A percentile compares a stretch with the other conserved stretches of the same genome.
Evolutionary conservation across 1,140 invertebrate species (phyloP).

Genomic region (Drosophila mauritiana): DNA sequence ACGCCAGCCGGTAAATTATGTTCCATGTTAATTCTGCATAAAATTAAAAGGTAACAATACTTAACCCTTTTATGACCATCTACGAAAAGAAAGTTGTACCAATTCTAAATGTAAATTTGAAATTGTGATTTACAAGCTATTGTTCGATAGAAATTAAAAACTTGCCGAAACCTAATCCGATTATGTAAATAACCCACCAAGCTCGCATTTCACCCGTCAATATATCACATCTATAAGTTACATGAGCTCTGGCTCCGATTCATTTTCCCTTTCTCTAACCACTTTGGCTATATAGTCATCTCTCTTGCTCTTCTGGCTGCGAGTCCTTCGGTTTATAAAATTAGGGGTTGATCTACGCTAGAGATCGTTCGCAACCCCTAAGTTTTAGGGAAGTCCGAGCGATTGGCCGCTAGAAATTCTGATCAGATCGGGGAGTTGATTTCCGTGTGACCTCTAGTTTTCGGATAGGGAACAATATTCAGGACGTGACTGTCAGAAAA

Average conservation of each 20-base stretch:
- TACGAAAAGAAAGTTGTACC: background rate
- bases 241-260: background rate
- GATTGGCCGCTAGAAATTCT: constrained; percentile 55
- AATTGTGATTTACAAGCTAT: constrained; percentile 2
- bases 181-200: constrained; percentile 33
- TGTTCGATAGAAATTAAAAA: background rate
- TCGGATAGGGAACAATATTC: constrained; percentile 33
- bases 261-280: background rate
- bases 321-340: background rate
- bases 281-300: constrained; percentile 16
- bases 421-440: constrained; percentile 68
- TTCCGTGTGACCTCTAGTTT: constrained; percentile 40
- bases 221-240: constrained; percentile 12
- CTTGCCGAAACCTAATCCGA: constrained; percentile 23
- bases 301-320: background rate
- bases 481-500: constrained; percentile 45
- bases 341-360: constrained; percentile 47
- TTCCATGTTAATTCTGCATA: background rate
- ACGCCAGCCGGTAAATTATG: background rate
- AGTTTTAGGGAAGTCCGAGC: background rate
- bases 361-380: constrained; percentile 58
- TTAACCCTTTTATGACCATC: background rate
- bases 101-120: background rate
- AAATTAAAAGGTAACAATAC: background rate
- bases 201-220: background rate